Base-by-base conservation (phyloP, 2,113 vertebrate species). In the Tretioscincus oriximinensis region DNA sequence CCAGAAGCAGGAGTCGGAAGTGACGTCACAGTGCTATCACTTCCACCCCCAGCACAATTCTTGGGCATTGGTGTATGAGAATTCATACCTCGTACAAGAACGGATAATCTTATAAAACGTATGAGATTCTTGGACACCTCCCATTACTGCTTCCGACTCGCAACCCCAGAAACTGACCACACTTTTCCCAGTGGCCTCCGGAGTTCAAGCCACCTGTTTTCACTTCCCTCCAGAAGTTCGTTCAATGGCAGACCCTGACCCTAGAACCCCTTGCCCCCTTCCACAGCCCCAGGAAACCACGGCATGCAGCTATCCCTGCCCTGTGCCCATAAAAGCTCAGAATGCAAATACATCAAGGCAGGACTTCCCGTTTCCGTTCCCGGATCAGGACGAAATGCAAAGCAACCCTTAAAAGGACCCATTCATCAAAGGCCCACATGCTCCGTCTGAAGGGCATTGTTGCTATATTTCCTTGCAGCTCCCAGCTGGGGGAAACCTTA, bases 371-470 rank as follows among this genome's bases (percentile, higher is more conserved):
- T 68, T 18, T 10, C 0, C 58, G 28, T 66, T 29, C 67, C 0
- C 82, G 69, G 75, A 74, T 58, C 68, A 80, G 9, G 45, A 20
- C 5, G 82, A 85, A 8, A 49, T 9, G 16, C 80, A 88, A 87
- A 87, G 71, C 84, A 82, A 89, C 63, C 86, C 87, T 74, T 88
- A 88, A 84, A 92, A 90, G 86, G 87, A 76, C 85, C 89, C 7
- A 75, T 73, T 85, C 65, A 86, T 63, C 73, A 65, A 69, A 16
- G 4, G 35, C 35, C 47, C 35, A 4, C 4, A 54, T 64, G 47
- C 0, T 0, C 47, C 18, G 79, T 51, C 16, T 2, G 28, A 14
- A 74, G 73, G 70, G 84, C 88, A 90, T 91, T 88, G 89, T 88
- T 88, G 76, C 22, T 4, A 28, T 83, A 88, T 91, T 91, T 90